A percentile compares a stretch with the other conserved stretches of the same genome.
phyloP scores from a whole-genome alignment of 2,113 vertebrate species.

The Orthonyx spaldingii region DNA sequence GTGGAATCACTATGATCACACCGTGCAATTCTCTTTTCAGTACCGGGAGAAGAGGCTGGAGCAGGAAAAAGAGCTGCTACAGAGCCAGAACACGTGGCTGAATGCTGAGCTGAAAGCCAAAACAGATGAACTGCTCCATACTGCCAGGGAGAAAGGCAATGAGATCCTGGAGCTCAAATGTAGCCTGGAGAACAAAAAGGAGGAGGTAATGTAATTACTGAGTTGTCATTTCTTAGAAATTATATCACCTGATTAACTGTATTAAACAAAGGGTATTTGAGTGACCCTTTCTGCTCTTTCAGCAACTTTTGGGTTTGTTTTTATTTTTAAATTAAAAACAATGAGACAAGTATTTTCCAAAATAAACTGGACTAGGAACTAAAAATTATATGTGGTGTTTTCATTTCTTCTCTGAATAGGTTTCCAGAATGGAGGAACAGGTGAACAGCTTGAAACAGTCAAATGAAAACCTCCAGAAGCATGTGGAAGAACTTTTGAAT shows the following conservation, averaged over 20 bases:
- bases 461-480: slow-evolving; percentile 87
- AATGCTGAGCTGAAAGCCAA: slow-evolving; percentile 88
- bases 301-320: not conserved
- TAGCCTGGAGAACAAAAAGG: slow-evolving; percentile 88
- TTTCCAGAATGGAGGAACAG: slow-evolving; percentile 86
- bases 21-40: slow-evolving; percentile 56
- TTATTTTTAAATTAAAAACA: not conserved
- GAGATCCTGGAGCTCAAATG: slow-evolving; percentile 92
- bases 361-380: not conserved
- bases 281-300: not conserved
- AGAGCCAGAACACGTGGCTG: slow-evolving; percentile 87
- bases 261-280: not conserved
- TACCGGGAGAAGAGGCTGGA: slow-evolving; percentile 93
- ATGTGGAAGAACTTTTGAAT: slow-evolving; percentile 84
- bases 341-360: not conserved
- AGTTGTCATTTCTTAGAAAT: not conserved
- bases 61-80: slow-evolving; percentile 90
- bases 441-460: slow-evolving; percentile 83
- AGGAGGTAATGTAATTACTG: slow-evolving; percentile 77
- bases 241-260: not conserved
- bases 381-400: not conserved
- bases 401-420: slow-evolving; percentile 63
- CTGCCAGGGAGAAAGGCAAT: slow-evolving; percentile 88
- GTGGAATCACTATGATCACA: not conserved
- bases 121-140: slow-evolving; percentile 87